These are phyloP conservation scores for Tigriopus californicus DNA, from an alignment of 2,888 invertebrate species.

Conservation along the genomic window DNA sequence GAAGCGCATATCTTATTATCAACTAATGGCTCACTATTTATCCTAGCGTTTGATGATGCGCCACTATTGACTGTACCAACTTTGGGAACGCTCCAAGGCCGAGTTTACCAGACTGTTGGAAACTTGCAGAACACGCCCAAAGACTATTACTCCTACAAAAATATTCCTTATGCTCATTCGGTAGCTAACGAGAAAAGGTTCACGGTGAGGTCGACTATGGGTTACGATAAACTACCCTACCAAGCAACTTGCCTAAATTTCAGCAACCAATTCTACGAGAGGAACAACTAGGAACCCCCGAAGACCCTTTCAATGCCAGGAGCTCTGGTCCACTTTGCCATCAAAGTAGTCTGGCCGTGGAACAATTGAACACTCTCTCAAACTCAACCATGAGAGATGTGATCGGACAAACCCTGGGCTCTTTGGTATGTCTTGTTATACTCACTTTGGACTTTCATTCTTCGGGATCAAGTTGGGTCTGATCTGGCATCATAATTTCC, in stretches of 20 bases:
- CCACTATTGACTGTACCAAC: too few relatives aligned
- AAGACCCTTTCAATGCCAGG: constrained; percentile 2
- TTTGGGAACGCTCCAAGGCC: not conserved
- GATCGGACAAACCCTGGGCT: not conserved
- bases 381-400: not conserved
- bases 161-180: constrained; percentile 8
- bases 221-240: not conserved
- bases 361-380: not conserved
- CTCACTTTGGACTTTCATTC: too few relatives aligned
- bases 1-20: too few relatives aligned
- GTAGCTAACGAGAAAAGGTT: not conserved
- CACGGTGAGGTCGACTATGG: not conserved
- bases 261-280: constrained; percentile 4
- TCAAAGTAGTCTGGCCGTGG: not conserved
- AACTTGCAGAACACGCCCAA: not conserved
- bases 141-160: not conserved
- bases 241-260: not conserved
- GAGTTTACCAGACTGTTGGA: not conserved
- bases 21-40: too few relatives aligned
- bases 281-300: not conserved
- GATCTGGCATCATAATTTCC: too few relatives aligned
- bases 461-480: too few relatives aligned
- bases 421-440: too few relatives aligned
- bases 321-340: constrained; percentile 9
- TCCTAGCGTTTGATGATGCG: too few relatives aligned